Evolutionary conservation across 2,888 invertebrate genomes (phyloP).

Genomic region (Caradrina clavipalpis): DNA sequence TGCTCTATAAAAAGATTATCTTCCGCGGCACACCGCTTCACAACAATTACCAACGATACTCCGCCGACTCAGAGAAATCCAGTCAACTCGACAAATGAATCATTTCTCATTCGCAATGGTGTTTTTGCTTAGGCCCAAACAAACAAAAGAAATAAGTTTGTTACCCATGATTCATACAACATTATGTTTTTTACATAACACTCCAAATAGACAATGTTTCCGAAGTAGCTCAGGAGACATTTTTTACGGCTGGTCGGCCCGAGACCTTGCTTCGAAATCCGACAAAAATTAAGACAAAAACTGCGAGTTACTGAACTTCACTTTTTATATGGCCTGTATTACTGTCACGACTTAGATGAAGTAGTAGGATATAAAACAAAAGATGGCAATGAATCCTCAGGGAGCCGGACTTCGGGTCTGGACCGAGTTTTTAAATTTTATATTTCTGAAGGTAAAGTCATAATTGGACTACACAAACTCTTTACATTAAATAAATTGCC

Average conservation of each 20-base stretch:
- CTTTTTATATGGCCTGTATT: constrained; percentile 37
- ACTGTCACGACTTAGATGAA: constrained; percentile 39
- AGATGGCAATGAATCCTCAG: constrained; percentile 36
- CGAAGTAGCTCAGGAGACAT: constrained; percentile 23
- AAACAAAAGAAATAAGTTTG: constrained; percentile 50
- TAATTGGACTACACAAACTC: constrained; percentile 46
- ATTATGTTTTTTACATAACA: constrained; percentile 35
- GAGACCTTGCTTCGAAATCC: constrained; percentile 34
- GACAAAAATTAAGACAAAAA: constrained; percentile 50
- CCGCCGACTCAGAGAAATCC: constrained; percentile 39
- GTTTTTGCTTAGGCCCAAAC: constrained; percentile 48
- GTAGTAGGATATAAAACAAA: constrained; percentile 31
- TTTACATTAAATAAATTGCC: constrained; percentile 46
- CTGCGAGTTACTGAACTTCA: constrained; percentile 29
- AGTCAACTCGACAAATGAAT: constrained; percentile 48
- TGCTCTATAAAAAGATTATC: constrained; percentile 68
- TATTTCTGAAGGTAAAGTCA: constrained; percentile 40
- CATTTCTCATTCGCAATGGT: constrained; percentile 44
- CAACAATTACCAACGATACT: constrained; percentile 49
- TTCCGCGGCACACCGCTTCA: constrained; percentile 41
- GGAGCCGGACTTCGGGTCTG: constrained; percentile 24
- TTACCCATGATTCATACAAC: constrained; percentile 57
- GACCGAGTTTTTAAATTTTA: constrained; percentile 35
- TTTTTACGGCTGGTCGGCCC: constrained; percentile 32
- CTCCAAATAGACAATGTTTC: constrained; percentile 25